A percentile compares a stretch with the other conserved stretches of the same genome.
Conservation (phyloP, 2,797 vertebrate genomes). For the Hemibagrus guttatus region DNA sequence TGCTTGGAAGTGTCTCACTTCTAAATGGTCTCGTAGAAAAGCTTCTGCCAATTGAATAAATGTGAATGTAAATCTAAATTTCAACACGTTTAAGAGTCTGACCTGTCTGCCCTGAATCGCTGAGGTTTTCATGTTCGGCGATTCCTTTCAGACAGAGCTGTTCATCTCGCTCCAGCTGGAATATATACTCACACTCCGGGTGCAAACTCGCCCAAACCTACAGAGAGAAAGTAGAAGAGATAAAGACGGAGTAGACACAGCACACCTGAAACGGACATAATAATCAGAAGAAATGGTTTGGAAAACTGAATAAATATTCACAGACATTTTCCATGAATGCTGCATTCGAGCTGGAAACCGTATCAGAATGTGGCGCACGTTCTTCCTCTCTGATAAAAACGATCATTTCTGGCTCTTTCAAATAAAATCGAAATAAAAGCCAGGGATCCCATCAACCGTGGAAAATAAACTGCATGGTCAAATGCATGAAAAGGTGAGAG, state of each 20-base stretch:
- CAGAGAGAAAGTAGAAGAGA: constrained; percentile 10
- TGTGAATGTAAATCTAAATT: background rate
- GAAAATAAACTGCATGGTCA: background rate
- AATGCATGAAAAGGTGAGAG: background rate
- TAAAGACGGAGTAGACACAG: background rate
- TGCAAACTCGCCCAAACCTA: constrained; percentile 73
- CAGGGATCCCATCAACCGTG: background rate
- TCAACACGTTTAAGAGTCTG: background rate
- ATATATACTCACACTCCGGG: constrained; percentile 79
- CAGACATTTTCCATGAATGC: background rate
- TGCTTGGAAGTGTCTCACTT: background rate
- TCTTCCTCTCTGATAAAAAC: background rate
- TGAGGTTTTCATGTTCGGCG: constrained; percentile 61
- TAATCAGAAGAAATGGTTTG: background rate
- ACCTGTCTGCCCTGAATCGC: constrained; percentile 32
- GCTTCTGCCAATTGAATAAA: background rate
- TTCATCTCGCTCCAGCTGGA: constrained; percentile 75
- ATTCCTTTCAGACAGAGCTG: constrained; percentile 69
- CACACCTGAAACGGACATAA: background rate
- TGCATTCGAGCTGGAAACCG: background rate
- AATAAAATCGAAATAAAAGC: background rate
- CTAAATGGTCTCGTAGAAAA: background rate
- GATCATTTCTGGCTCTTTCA: background rate
- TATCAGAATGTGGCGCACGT: background rate
- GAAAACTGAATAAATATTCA: background rate